phyloP scores from a whole-genome alignment of 2,113 vertebrate species.

The Peromyscus leucopus region DNA sequence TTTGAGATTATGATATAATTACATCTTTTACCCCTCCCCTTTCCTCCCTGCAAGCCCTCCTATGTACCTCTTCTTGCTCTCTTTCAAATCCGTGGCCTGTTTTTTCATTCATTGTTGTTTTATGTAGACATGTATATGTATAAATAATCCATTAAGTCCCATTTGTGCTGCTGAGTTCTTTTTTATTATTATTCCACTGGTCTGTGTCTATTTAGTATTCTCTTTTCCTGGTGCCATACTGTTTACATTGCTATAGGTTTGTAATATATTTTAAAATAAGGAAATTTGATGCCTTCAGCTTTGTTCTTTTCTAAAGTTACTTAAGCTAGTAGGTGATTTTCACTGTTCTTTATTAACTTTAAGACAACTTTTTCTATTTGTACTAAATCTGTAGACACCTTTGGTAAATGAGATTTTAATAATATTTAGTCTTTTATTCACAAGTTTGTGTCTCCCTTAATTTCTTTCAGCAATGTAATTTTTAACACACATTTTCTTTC shows the following conservation, averaged over 20 bases:
- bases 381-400: background rate
- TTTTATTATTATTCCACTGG: background rate
- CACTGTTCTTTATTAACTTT: background rate
- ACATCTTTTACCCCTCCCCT: background rate
- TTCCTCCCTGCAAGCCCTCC: background rate
- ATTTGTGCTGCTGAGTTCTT: background rate
- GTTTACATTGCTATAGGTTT: background rate
- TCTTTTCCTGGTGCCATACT: background rate
- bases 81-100: background rate
- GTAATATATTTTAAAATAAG: background rate
- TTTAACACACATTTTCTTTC: background rate
- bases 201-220: background rate
- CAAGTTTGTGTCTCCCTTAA: background rate
- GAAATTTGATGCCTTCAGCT: background rate
- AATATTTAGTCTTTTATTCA: background rate
- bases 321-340: background rate
- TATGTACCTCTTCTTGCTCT: background rate
- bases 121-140: background rate
- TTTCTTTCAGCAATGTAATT: background rate
- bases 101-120: background rate
- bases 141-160: background rate
- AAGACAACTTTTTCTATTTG: background rate
- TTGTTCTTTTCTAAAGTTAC: background rate
- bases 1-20: background rate
- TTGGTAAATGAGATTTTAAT: background rate